Conservation (phyloP, 2,797 vertebrate species). For the Pitangus sulphuratus region DNA sequence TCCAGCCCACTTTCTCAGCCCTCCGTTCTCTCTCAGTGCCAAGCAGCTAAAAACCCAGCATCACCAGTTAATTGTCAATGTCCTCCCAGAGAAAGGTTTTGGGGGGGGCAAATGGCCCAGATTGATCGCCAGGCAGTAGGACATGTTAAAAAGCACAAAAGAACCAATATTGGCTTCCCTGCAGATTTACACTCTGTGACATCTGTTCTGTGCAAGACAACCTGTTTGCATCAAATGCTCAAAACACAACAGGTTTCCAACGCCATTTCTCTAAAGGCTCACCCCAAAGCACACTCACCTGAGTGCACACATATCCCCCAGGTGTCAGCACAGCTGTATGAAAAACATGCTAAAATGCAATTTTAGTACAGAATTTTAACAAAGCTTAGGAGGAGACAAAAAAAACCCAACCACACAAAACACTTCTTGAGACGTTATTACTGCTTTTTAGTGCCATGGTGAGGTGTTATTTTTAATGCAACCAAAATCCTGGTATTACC, state of each 20-base stretch:
- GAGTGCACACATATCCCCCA: neutral
- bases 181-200: neutral
- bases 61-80: neutral
- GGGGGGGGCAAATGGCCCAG: neutral
- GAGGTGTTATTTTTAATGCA: neutral
- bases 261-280: conserved; percentile 23
- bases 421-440: neutral
- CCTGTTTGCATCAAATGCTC: conserved; percentile 42
- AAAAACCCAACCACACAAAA: neutral
- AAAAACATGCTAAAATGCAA: neutral
- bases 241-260: conserved; percentile 22
- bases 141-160: neutral
- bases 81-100: neutral
- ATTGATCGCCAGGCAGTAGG: conserved; percentile 16
- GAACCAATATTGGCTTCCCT: neutral
- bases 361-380: neutral
- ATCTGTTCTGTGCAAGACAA: neutral
- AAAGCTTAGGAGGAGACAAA: neutral
- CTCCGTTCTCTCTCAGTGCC: neutral
- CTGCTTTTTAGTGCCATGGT: neutral
- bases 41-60: neutral
- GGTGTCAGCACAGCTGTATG: neutral
- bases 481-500: neutral
- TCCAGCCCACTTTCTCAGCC: neutral
- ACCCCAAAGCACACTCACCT: neutral